Base-by-base conservation (phyloP, 2,888 invertebrate genomes). In the Autographa gamma region DNA sequence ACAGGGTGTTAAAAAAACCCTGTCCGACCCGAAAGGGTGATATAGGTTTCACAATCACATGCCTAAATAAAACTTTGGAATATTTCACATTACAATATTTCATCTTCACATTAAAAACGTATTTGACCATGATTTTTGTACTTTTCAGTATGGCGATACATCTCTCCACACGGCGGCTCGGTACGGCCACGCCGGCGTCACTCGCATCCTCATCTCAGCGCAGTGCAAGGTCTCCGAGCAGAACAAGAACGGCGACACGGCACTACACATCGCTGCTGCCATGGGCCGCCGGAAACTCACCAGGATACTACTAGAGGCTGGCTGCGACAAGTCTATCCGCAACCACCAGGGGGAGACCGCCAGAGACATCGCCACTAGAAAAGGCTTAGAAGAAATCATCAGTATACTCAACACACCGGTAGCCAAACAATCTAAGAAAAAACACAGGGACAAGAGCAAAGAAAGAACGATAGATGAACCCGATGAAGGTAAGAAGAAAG, bases 221-320 rank as follows among this genome's bases (percentile, higher is more conserved):
- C 96, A 97, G 83, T 98, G 98, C 90, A 96, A 97, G 82, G 97
- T 98, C 66, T 98, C 98, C 71, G 98, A 98, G 86, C 98, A 98
- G 87, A 99, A 99, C 92, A 98, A 99, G 96, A 99, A 99, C 93
- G 99, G 99, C 0, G 99, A 99, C 93, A 98, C 99, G 0, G 98
- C 98, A 0, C 95, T 99, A 16, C 99, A 99, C 92, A 99, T 99
- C 85, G 97, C 99, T 0, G 98, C 98, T 11, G 99, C 99, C 1
- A 98, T 99, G 98, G 98, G 98, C 8, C 96, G 99, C 31, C 95
- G 98, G 66, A 99, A 99, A 93, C 96, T 99, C 73, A 98, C 99
- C 13, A 96, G 98, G 86, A 98, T 99, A 80, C 96, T 99, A 25
- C 96, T 99, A 41, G 98, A 99, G 90, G 98, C 98, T 0, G 98